A percentile compares a stretch with the other conserved stretches of the same genome.
Evolutionary conservation across 2,888 invertebrate species (phyloP).

Genomic region (Icerya purchasi): DNA sequence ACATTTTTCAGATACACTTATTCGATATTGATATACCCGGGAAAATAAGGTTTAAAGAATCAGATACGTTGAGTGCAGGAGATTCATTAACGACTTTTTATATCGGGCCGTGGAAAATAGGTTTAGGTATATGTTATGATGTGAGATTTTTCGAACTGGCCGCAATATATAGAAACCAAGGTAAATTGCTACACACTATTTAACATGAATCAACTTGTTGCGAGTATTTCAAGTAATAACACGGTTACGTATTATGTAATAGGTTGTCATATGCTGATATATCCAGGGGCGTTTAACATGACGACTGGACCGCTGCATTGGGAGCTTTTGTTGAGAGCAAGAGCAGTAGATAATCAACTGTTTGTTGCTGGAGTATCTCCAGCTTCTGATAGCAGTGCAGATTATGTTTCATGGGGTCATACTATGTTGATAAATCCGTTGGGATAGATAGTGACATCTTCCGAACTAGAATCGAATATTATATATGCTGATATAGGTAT

Average conservation of each 20-base stretch:
- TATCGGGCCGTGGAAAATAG: slow-evolving; percentile 48
- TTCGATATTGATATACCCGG: slow-evolving; percentile 91
- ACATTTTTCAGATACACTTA: slow-evolving; percentile 49
- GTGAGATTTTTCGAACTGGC: slow-evolving; percentile 79
- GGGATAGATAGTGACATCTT: slow-evolving; percentile 46
- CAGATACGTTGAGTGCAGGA: slow-evolving; percentile 59
- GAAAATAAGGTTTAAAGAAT: slow-evolving; percentile 81
- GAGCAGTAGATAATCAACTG: slow-evolving; percentile 75
- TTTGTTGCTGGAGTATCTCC: slow-evolving; percentile 70
- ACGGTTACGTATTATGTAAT: too few species aligned
- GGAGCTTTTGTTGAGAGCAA: slow-evolving; percentile 56
- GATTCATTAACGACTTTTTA: slow-evolving; percentile 48
- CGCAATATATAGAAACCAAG: slow-evolving; percentile 25
- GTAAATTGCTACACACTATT: too few species aligned
- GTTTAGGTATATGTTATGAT: slow-evolving; percentile 88
- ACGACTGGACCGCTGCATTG: slow-evolving; percentile 88
- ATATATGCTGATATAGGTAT: slow-evolving; percentile 56
- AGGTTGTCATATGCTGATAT: slow-evolving; percentile 70
- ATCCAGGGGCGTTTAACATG: slow-evolving; percentile 91
- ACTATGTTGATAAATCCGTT: slow-evolving; percentile 65
- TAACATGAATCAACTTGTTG: too few species aligned
- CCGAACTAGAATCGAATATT: slow-evolving; percentile 47
- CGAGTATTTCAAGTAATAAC: too few species aligned
- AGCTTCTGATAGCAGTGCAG: slow-evolving; percentile 45
- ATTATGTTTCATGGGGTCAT: slow-evolving; percentile 78